Percentiles rank a stretch among this genome's conserved stretches.
phyloP scores from a whole-genome alignment of 2,888 invertebrate species.

The Ochropleura plecta region DNA sequence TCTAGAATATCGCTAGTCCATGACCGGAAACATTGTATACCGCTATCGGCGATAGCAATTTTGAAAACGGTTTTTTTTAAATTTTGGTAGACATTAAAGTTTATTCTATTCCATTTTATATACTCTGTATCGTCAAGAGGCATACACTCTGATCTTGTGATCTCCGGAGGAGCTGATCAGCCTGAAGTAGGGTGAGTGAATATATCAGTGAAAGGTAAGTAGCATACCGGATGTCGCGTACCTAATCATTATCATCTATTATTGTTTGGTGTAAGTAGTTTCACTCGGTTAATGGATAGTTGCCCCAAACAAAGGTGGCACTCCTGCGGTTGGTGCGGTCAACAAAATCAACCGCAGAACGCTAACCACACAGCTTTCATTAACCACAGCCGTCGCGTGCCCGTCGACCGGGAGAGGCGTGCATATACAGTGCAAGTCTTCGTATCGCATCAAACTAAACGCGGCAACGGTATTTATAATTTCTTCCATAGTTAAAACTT shows the following conservation, averaged over 20 bases:
- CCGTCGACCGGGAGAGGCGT: background rate
- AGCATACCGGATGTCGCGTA: slow-evolving; percentile 23
- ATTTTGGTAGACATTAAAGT: too few species aligned
- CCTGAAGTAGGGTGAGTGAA: background rate
- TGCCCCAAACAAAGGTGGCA: slow-evolving; percentile 3
- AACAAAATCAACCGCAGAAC: slow-evolving; percentile 20
- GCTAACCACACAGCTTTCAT: slow-evolving; percentile 20
- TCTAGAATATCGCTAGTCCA: too few species aligned
- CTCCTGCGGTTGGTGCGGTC: slow-evolving; percentile 24
- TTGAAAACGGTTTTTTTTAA: too few species aligned
- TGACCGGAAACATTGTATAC: too few species aligned
- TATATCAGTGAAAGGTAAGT: slow-evolving; percentile 27
- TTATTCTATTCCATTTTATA: too few species aligned
- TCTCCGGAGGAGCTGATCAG: background rate
- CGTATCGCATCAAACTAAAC: background rate
- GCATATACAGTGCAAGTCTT: background rate
- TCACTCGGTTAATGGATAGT: slow-evolving; percentile 6
- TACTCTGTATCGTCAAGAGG: background rate
- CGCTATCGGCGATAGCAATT: too few species aligned
- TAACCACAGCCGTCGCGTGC: background rate
- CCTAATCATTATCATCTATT: background rate
- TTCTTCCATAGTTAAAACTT: background rate
- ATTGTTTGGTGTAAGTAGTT: slow-evolving; percentile 8
- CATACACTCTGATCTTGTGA: background rate
- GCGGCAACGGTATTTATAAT: background rate